A percentile compares a stretch with the other conserved stretches of the same genome.
Evolutionary conservation across 2,888 invertebrate genomes (phyloP).

Genomic region (Cryptocephalus primarius): DNA sequence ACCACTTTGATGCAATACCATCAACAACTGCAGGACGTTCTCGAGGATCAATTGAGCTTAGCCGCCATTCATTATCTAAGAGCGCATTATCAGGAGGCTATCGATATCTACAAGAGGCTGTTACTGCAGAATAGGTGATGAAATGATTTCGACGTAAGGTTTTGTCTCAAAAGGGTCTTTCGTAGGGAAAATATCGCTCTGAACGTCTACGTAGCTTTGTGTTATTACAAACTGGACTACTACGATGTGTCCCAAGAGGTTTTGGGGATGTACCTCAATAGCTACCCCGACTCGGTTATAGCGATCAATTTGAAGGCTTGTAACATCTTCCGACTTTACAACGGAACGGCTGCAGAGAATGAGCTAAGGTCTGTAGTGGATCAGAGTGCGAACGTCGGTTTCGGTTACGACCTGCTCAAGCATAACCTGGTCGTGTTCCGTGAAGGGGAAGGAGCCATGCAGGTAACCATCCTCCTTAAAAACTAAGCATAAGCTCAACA

Average conservation of each 20-base stretch:
- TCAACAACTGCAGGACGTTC: slow-evolving; percentile 71
- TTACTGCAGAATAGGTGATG: slow-evolving; percentile 78
- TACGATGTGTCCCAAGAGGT: slow-evolving; percentile 98
- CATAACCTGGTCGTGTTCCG: slow-evolving; percentile 94
- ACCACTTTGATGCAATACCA: slow-evolving; percentile 73
- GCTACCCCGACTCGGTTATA: slow-evolving; percentile 86
- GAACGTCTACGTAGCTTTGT: slow-evolving; percentile 94
- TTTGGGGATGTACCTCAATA: slow-evolving; percentile 83
- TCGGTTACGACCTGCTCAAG: slow-evolving; percentile 84
- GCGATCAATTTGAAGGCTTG: slow-evolving; percentile 89
- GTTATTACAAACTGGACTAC: slow-evolving; percentile 97
- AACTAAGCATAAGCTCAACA: not conserved
- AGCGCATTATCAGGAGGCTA: slow-evolving; percentile 96
- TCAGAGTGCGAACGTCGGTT: slow-evolving; percentile 59
- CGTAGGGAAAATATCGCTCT: slow-evolving; percentile 80
- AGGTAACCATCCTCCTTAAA: slow-evolving; percentile 41
- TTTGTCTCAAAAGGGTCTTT: too few relatives aligned
- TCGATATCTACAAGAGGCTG: slow-evolving; percentile 93
- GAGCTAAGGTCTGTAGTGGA: slow-evolving; percentile 73
- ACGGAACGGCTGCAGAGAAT: slow-evolving; percentile 88
- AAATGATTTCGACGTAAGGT: not conserved
- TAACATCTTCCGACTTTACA: slow-evolving; percentile 76
- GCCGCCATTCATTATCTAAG: slow-evolving; percentile 94
- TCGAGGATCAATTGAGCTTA: slow-evolving; percentile 90
- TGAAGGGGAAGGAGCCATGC: slow-evolving; percentile 87